Evolutionary conservation across 1,140 invertebrate genomes (phyloP).

Genomic region (Procambarus clarkii): DNA sequence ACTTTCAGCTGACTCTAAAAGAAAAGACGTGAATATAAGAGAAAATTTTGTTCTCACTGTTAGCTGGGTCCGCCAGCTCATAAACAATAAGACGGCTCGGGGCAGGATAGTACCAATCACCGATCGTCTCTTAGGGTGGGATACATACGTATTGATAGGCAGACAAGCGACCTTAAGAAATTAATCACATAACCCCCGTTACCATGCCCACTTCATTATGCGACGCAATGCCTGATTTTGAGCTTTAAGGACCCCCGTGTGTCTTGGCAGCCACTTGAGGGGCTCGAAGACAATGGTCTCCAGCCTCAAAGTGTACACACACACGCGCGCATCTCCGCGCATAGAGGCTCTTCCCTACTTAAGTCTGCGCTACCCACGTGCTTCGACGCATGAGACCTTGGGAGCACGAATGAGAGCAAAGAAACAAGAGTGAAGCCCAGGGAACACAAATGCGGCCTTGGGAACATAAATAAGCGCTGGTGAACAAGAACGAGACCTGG

Average conservation of each 20-base stretch:
- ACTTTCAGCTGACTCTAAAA: not conserved
- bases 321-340: not conserved
- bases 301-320: too few species aligned
- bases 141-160: slow-evolving; percentile 12
- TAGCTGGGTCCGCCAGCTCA: slow-evolving; percentile 38
- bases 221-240: slow-evolving; percentile 27
- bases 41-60: slow-evolving; percentile 48
- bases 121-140: slow-evolving; percentile 28
- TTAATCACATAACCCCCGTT: slow-evolving; percentile 15
- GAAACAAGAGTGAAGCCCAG: too few species aligned
- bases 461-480: too few species aligned
- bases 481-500: too few species aligned
- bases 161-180: slow-evolving; percentile 21
- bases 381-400: too few species aligned
- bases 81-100: slow-evolving; percentile 55
- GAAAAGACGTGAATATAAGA: slow-evolving; percentile 53
- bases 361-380: not conserved
- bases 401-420: too few species aligned
- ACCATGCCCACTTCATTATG: slow-evolving; percentile 31
- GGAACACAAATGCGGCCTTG: too few species aligned
- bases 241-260: not conserved
- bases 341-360: not conserved
- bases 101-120: slow-evolving; percentile 39
- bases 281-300: slow-evolving; percentile 16
- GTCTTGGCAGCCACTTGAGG: not conserved